Base-by-base conservation (phyloP, 2,797 vertebrate species). In the Mus caroli region DNA sequence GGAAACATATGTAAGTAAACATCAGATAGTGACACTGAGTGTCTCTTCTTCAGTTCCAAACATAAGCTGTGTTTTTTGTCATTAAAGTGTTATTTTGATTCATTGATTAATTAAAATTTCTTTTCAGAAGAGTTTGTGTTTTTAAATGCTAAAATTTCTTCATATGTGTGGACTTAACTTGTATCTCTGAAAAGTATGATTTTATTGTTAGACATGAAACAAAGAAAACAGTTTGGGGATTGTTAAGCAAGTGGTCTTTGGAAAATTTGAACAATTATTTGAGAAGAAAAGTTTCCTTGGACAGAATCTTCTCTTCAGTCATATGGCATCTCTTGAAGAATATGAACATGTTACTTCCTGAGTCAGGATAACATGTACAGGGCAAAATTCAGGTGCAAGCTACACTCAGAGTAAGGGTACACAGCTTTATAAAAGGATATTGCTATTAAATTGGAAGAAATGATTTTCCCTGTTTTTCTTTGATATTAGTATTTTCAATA, bases 361-460 rank as follows among this genome's bases (percentile, higher is more conserved):
- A 37, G 4, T 91, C 84, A 85, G 24, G 22, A 69, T 37, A 15
- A 26, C 26, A 69, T 11, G 5, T 56, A 12, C 31, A 52, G 1
- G 31, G 24, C 40, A 26, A 75, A 88, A 88, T 43, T 1, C 24
- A 56, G 67, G 6, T n/a, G n/a, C 19, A 7, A 69, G 31, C 10
- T 34, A 71, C 31, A 9, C 7, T 37, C 0, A 56, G 82, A 87
- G 62, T 28, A 31, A 24, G 34, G 28, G 6, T 40, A 75, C 11
- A 92, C 6, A 94, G 40, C 28, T 90, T 83, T 62, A 12, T 84
- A 83, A 84, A n/a, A 50, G 60, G 31, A 85, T 85, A 85, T 86
- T 86, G 31, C 34, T 71, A 28, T 6, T 89, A 43, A 80, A 89
- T 62, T 93, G 28, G 4, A 92, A 86, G 50, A n/a, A 64, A 88